phyloP scores from a whole-genome alignment of 1,140 invertebrate species.

The Polyergus mexicanus region DNA sequence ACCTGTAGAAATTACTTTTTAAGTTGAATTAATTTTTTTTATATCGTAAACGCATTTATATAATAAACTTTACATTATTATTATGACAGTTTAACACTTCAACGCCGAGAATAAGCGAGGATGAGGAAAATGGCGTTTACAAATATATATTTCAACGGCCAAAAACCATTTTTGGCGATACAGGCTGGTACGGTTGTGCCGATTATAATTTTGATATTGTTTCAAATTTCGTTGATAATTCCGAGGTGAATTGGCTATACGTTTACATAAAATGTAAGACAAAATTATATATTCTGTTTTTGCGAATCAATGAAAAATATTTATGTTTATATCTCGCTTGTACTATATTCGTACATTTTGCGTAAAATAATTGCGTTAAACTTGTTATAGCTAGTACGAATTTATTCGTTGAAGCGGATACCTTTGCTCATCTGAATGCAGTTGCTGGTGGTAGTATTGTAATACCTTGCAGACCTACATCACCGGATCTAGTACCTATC shows the following conservation, averaged over 20 bases:
- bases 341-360: neutral
- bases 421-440: constrained; percentile 79
- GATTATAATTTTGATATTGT: constrained; percentile 81
- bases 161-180: constrained; percentile 81
- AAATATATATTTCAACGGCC: constrained; percentile 68
- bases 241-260: constrained; percentile 87
- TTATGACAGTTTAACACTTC: constrained; percentile 70
- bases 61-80: constrained; percentile 1
- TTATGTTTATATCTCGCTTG: neutral
- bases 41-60: neutral
- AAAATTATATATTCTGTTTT: neutral
- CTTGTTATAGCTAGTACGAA: constrained; percentile 86
- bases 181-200: constrained; percentile 89
- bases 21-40: neutral
- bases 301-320: neutral
- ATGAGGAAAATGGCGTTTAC: neutral
- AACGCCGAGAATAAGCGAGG: neutral
- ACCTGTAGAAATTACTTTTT: neutral
- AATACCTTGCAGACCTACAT: constrained; percentile 90
- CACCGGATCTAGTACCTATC: constrained; percentile 83
- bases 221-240: constrained; percentile 77
- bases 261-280: constrained; percentile 90
- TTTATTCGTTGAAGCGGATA: constrained; percentile 86
- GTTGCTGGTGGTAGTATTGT: constrained; percentile 84
- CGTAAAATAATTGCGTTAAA: constrained; percentile 11